Percentiles rank a stretch among this genome's conserved stretches.
Evolutionary conservation across 1,140 invertebrate species (phyloP).

Genomic region (Gerris buenoi): DNA sequence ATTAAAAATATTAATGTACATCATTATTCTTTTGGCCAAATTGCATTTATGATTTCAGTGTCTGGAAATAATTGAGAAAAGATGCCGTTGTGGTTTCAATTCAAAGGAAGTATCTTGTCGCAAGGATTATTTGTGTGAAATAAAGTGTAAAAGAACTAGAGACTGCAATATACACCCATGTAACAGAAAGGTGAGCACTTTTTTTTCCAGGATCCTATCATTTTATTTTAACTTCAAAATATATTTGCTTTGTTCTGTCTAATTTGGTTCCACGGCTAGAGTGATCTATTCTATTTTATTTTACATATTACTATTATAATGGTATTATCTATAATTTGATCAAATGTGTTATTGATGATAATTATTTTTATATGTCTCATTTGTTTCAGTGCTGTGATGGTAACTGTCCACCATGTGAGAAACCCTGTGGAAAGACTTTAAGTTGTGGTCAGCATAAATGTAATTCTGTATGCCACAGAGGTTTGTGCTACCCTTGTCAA

Average conservation of each 20-base stretch:
- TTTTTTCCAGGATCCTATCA: constrained; percentile 14
- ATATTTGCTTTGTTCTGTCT: no score
- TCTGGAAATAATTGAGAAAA: constrained; percentile 59
- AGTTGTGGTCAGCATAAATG: constrained; percentile 84
- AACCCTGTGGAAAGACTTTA: constrained; percentile 64
- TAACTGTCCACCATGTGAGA: constrained; percentile 73
- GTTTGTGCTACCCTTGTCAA: constrained; percentile 80
- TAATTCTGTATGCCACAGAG: constrained; percentile 64
- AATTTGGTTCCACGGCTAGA: no score
- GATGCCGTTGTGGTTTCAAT: constrained; percentile 63
- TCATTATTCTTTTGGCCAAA: no score
- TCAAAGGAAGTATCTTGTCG: constrained; percentile 74
- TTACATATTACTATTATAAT: no score
- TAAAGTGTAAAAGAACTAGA: constrained; percentile 65
- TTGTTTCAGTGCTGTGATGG: constrained; percentile 74
- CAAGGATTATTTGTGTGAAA: constrained; percentile 76
- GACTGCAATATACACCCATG: constrained; percentile 77
- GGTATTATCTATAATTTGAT: no score
- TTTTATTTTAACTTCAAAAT: no score
- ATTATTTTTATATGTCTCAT: no score
- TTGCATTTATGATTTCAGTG: no score
- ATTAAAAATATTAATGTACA: no score
- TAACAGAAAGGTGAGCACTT: constrained; percentile 52
- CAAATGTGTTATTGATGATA: no score
- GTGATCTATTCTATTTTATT: no score